Percentiles rank a stretch among this genome's conserved stretches.
These are phyloP conservation scores for Conops quadrifasciatus DNA, from an alignment of 2,888 invertebrate genomes.

Conservation along the genomic window DNA sequence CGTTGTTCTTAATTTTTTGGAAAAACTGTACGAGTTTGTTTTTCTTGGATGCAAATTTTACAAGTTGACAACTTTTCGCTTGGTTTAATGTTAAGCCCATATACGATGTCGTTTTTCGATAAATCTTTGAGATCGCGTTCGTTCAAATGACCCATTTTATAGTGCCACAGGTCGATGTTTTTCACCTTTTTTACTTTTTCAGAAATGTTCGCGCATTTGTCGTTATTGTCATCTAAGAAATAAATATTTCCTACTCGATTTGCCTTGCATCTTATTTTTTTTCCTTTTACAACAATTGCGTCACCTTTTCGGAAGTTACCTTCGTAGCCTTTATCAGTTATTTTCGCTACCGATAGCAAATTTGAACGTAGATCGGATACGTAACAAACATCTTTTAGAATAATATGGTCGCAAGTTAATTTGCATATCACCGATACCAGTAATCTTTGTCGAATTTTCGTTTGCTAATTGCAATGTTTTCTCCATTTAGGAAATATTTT, in stretches of 20 bases:
- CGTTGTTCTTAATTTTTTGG: constrained; percentile 30
- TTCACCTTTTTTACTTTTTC: no score
- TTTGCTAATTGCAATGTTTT: no score
- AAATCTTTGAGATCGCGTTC: no score
- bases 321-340: constrained; percentile 33
- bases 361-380: constrained; percentile 40
- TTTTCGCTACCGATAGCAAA: constrained; percentile 42
- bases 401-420: constrained; percentile 30
- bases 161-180: no score
- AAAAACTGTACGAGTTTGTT: constrained; percentile 35
- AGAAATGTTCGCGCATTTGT: constrained; percentile 37
- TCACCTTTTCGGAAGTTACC: background rate
- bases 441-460: no score
- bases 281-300: no score
- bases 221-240: constrained; percentile 41
- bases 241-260: constrained; percentile 31
- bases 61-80: no score
- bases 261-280: no score
- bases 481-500: no score
- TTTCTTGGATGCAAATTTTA: constrained; percentile 37
- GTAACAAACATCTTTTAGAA: constrained; percentile 38
- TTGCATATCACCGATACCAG: constrained; percentile 37
- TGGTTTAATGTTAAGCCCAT: no score
- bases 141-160: no score
- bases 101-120: no score